Base-by-base conservation (phyloP, 2,888 invertebrate species). In the Toxonevra muliebris region DNA sequence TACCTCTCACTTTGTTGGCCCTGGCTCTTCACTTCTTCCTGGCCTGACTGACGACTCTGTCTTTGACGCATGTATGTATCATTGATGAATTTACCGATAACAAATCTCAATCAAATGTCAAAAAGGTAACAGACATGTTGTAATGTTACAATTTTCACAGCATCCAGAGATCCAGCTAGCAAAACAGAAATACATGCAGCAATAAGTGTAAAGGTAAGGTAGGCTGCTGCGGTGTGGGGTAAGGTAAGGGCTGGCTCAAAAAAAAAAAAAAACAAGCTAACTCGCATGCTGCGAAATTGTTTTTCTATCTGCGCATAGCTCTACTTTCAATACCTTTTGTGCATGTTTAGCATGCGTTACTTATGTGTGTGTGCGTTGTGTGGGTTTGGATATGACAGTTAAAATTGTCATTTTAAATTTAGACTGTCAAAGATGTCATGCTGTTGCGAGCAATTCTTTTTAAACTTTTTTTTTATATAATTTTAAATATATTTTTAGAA, bases 91-190 rank as follows among this genome's bases (percentile, higher is more conserved):
- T 77, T 77, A 69, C 70, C 79, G 81, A 82, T 82, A 82, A 83
- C 84, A 83, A 84, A 83, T 83, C 84, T 83, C 83, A 83, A 84
- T 83, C 83, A 83, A 84, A 84, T 82, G 84, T 83, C 83, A 84
- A 81, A 83, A 83, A 83, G 82, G 83, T 82, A 83, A 81, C 82
- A 80, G 82, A 79, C 82, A 80, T 76, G 78, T 74, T 81, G 80
- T 79, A 82, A 82, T 82, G 80, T 81, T 81, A 79, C 82, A 81
- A 79, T 80, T 79, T 79, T 82, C 77, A 77, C 80, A 77, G 78
- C 48, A 53, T n/a, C 11, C n/a, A 53, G 8, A 53, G 61, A 42
- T 55, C 45, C 48, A 50, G 40, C 57, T 17, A 50, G 15, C 11
- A 52, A 13, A 52, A 41, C 9, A 54, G 12, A n/a, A 19, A 40